Evolutionary conservation across 2,888 invertebrate species (phyloP), one percentile per base, ranked within the genome.

Genomic region (Eupithecia abbreviata): DNA sequence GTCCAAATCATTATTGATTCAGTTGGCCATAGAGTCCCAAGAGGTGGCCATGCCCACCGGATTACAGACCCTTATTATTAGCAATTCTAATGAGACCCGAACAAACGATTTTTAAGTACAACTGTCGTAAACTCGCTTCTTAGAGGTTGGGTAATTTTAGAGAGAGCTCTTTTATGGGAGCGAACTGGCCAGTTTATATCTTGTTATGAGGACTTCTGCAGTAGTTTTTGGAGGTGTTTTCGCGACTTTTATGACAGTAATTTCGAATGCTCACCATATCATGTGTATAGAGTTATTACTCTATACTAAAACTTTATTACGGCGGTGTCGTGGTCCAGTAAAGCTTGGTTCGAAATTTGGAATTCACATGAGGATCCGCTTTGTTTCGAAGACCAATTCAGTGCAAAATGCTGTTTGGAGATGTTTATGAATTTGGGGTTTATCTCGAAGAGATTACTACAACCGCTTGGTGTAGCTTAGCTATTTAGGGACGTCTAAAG

Each of bases 1-100:
- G 77, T 74, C 81, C 74, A 47, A 80, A 81, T 83, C 77, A 77
- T 73, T 84, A 82, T 84, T 85, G 85, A 80, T 82, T 81, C 77
- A 78, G 79, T 74, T 77, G 77, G 73, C 72, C 79, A 80, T 79
- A 79, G 77, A 82, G 79, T 79, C 79, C 79, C 81, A 62, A 77
- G 69, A 69, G 42, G 65, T 65, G 65, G 66, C 69, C 55, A 80
- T 51, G 77, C 78, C 82, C 80, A 81, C 80, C 81, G 77, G 74
- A 83, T 83, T 81, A 81, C 79, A 81, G 47, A 75, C 75, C 81
- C 84, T 85, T 85, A 86, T 87, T 87, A 87, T 87, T 87, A 87
- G 86, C 87, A 86, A 84, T 86, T 85, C 87, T 86, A 86, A 87
- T 86, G 80, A 80, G 80, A 82, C 77, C 78, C 74, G 75, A 82